These are phyloP conservation scores for Himalopsyche tibetana DNA, from an alignment of 2,888 invertebrate genomes.

Conservation along the genomic window DNA sequence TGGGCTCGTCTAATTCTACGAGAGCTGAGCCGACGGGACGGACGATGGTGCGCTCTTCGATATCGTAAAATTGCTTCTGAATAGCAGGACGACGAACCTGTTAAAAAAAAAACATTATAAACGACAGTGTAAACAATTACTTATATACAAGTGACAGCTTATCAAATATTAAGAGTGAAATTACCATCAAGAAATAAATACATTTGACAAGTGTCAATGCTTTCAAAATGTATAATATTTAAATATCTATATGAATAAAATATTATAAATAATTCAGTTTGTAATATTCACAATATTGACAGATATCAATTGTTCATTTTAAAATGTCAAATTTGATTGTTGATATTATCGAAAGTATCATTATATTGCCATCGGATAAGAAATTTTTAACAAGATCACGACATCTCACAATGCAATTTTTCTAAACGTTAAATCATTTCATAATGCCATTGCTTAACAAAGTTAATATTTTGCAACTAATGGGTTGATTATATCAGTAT, in stretches of 20 bases:
- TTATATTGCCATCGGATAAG: not conserved
- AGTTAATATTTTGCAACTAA: not conserved
- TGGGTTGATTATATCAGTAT: too few species aligned
- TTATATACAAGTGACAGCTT: too few species aligned
- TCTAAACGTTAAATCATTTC: not conserved
- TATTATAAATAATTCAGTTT: not conserved
- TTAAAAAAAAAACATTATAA: not conserved
- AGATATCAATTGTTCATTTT: not conserved
- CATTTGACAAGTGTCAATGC: not conserved
- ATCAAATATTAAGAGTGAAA: not conserved
- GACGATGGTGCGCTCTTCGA: slow-evolving; percentile 79
- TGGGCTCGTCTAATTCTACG: slow-evolving; percentile 78
- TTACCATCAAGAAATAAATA: not conserved
- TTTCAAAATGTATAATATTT: not conserved
- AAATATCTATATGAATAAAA: not conserved
- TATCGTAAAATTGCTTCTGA: slow-evolving; percentile 81
- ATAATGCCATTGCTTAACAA: not conserved
- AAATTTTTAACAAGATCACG: slow-evolving; percentile 41
- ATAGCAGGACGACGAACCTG: slow-evolving; percentile 79
- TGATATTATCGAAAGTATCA: not conserved
- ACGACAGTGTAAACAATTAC: too few species aligned
- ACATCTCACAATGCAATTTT: slow-evolving; percentile 7
- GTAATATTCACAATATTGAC: not conserved
- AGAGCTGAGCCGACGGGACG: slow-evolving; percentile 80
- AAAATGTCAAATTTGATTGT: slow-evolving; percentile 37